A percentile compares a stretch with the other conserved stretches of the same genome.
Conservation (phyloP, 2,888 invertebrate genomes). For the Euplagia quadripunctaria region DNA sequence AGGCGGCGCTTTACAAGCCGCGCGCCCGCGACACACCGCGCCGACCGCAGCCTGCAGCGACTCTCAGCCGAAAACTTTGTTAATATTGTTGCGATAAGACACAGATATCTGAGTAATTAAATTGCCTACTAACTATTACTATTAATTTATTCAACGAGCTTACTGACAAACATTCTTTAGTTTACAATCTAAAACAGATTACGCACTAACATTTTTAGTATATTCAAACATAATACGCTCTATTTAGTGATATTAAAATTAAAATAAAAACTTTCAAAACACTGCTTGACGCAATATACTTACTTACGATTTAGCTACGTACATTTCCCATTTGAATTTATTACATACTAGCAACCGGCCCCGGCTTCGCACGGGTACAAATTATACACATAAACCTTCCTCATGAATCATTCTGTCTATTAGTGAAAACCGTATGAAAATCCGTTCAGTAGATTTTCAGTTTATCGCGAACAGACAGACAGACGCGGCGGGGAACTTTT, state of each 20-base stretch:
- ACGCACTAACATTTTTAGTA: neutral
- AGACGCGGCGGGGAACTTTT: too few relatives aligned
- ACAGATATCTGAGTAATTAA: slow-evolving; percentile 24
- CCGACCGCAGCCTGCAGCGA: slow-evolving; percentile 29
- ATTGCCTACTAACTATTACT: slow-evolving; percentile 21
- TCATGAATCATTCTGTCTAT: too few relatives aligned
- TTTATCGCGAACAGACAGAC: too few relatives aligned
- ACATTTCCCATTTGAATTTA: neutral
- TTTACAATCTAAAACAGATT: slow-evolving; percentile 3
- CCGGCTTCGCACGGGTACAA: too few relatives aligned
- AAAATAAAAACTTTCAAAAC: neutral
- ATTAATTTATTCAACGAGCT: slow-evolving; percentile 18
- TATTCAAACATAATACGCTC: neutral
- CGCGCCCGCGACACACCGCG: slow-evolving; percentile 43
- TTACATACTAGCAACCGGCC: too few relatives aligned
- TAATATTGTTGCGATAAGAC: slow-evolving; percentile 23
- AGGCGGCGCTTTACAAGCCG: slow-evolving; percentile 78
- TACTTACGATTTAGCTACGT: neutral
- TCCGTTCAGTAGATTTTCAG: too few relatives aligned
- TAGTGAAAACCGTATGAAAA: too few relatives aligned
- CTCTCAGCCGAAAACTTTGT: slow-evolving; percentile 11
- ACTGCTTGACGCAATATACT: neutral
- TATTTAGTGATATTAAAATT: neutral
- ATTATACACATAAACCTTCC: too few relatives aligned
- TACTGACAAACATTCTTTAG: neutral